phyloP scores from a whole-genome alignment of 2,797 vertebrate species.

The Hippoglossus hippoglossus region DNA sequence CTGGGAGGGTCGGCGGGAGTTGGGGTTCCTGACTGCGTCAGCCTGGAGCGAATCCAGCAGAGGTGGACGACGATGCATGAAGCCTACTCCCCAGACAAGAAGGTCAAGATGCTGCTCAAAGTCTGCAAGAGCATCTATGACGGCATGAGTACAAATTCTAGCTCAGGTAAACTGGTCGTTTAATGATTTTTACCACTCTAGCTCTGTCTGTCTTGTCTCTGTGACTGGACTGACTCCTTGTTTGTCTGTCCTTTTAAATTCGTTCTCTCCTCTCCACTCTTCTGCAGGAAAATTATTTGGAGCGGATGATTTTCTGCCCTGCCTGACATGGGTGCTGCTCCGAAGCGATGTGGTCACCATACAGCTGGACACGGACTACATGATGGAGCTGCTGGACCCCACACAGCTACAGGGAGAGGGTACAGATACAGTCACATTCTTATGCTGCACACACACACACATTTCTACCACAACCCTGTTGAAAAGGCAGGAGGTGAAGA shows the following conservation, averaged over 20 bases:
- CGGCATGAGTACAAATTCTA: conserved; percentile 84
- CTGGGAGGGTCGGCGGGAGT: conserved; percentile 77
- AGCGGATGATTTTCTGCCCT: conserved; percentile 92
- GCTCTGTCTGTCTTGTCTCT: neutral
- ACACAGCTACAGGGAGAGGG: conserved; percentile 90
- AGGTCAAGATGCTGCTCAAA: conserved; percentile 87
- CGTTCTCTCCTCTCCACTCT: neutral
- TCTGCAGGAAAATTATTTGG: conserved; percentile 80
- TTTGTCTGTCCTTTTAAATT: neutral
- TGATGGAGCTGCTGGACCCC: conserved; percentile 94
- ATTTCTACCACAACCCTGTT: neutral
- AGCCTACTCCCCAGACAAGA: conserved; percentile 89
- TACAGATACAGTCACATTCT: conserved; percentile 47
- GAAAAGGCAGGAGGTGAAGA: neutral
- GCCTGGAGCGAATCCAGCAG: conserved; percentile 86
- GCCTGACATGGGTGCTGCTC: conserved; percentile 89
- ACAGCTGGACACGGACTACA: conserved; percentile 91
- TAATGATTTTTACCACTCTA: neutral
- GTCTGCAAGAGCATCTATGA: conserved; percentile 90
- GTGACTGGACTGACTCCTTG: neutral
- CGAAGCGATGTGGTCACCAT: conserved; percentile 85
- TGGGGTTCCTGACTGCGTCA: conserved; percentile 77
- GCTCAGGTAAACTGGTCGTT: conserved; percentile 62
- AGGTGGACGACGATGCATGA: conserved; percentile 85
- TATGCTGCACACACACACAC: neutral